Evolutionary conservation across 2,797 vertebrate species (phyloP).

Genomic region (Platyrinchus mystaceus): DNA sequence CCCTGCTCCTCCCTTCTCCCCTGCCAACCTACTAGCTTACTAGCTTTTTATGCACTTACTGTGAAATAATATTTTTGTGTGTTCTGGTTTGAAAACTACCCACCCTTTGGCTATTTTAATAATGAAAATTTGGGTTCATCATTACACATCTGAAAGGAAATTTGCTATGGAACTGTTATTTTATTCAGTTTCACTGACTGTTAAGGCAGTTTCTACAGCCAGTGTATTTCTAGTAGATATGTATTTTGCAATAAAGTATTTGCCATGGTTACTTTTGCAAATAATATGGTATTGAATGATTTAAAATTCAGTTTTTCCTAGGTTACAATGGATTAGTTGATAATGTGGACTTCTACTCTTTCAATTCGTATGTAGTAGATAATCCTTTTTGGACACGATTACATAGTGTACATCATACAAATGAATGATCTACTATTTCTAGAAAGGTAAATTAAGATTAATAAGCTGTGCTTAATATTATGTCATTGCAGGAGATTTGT

Average conservation of each 20-base stretch:
- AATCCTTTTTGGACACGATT: background rate
- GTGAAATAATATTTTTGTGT: background rate
- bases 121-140: background rate
- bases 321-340: background rate
- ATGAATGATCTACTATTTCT: background rate
- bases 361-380: background rate
- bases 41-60: background rate
- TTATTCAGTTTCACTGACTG: background rate
- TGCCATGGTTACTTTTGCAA: background rate
- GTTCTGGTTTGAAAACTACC: background rate
- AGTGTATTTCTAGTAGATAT: background rate
- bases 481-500: background rate
- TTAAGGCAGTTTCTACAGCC: background rate
- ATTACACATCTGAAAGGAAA: background rate
- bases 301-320: background rate
- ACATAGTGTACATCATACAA: background rate
- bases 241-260: background rate
- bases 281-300: background rate
- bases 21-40: accelerated
- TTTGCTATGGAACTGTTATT: background rate
- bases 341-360: background rate
- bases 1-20: background rate
- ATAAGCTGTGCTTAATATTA: background rate
- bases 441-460: background rate
- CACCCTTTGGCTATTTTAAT: background rate